Base-by-base conservation (phyloP, 2,888 invertebrate genomes). In the Pachydiplax longipennis region DNA sequence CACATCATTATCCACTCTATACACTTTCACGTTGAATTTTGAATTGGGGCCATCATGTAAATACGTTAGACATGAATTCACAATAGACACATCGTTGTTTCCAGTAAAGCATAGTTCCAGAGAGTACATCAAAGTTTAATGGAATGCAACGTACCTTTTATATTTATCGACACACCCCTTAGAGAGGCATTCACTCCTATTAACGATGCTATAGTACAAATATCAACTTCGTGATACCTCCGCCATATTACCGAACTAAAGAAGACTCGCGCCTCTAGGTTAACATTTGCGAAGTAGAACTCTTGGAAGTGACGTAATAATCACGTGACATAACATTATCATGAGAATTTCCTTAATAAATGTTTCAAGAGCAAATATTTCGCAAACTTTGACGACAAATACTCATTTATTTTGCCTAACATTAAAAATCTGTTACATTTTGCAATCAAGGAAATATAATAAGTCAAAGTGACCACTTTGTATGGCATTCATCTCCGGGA, bases 211-310 rank as follows among this genome's bases (percentile, higher is more conserved):
- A 61, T 37, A 87, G 87, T 18, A 83, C 37, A 87, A 61, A 61
- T 65, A 87, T 87, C 87, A 87, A 87, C 87, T 87, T 87, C 61
- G 61, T 87, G 37, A 40, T 31, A 87, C n/a, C 61, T 87, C 87
- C 87, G 87, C 87, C 87, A 87, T 87, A n/a, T 87, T 87, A 58
- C 61, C 61, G 53, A 87, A 87, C 87, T 87, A 37, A 37, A 61
- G 87, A 37, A 87, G 87, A 87, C 61, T 87, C 87, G 87, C 87
- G 87, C 87, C 87, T 87, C 87, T 87, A 87, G 87, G 87, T 87
- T 87, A 87, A 61, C 87, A 87, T 87, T 87, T 65, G 87, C 61
- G 87, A 87, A 87, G 83, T 53, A 83, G 83, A 58, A 35, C 48
- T 83, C 58, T 61, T 87, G 87, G 87, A 87, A 61, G 87, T 87